These are phyloP conservation scores for Fabriciana adippe DNA, from an alignment of 2,888 invertebrate species.

Conservation along the genomic window DNA sequence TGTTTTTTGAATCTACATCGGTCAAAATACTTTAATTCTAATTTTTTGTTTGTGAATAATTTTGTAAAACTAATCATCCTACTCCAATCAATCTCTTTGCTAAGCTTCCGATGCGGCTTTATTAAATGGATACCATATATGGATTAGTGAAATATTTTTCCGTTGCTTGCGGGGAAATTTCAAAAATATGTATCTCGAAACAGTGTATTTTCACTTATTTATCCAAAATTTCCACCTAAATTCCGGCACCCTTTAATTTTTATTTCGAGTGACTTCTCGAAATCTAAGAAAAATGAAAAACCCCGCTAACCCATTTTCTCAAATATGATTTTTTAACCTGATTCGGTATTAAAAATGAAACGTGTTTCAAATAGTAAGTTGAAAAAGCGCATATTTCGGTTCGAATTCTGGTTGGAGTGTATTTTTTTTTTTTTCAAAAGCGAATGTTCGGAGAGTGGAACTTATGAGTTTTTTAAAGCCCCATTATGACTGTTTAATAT, in stretches of 20 bases:
- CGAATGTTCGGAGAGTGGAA: slow-evolving; percentile 14
- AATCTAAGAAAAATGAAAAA: slow-evolving; percentile 4
- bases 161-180: no score
- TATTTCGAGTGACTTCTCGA: not conserved
- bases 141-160: no score
- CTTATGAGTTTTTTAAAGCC: slow-evolving; percentile 19
- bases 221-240: not conserved
- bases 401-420: slow-evolving; percentile 23
- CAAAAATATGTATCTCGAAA: no score
- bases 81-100: no score
- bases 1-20: no score
- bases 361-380: slow-evolving; percentile 32
- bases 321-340: slow-evolving; percentile 29
- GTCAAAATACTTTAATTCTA: no score
- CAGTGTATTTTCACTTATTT: no score
- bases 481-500: slow-evolving; percentile 11
- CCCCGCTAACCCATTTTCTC: slow-evolving; percentile 30
- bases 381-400: slow-evolving; percentile 30
- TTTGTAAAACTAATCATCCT: no score
- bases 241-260: not conserved
- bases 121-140: no score
- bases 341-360: slow-evolving; percentile 27
- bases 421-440: slow-evolving; percentile 21
- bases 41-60: no score
- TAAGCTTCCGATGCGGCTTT: no score